phyloP scores from a whole-genome alignment of 2,797 vertebrate genomes.

The Remorina albescens region DNA sequence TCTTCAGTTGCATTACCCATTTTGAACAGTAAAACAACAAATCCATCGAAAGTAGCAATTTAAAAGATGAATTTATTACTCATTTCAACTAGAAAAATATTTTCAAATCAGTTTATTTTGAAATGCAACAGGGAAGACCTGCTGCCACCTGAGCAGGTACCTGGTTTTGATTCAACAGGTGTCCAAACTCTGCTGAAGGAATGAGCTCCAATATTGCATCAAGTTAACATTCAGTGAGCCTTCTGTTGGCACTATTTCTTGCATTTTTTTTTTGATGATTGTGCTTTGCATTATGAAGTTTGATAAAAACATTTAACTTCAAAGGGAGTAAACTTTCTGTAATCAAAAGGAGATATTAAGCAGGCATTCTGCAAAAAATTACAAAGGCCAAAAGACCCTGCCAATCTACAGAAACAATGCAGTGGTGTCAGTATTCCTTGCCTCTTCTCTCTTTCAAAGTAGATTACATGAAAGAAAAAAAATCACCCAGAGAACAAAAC shows the following conservation, averaged over 20 bases:
- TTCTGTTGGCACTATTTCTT: no score
- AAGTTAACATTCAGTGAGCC: no score
- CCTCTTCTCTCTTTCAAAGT: conserved; percentile 69
- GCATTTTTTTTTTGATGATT: no score
- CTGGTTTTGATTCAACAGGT: no score
- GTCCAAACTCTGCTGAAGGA: no score
- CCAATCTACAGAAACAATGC: conserved; percentile 70
- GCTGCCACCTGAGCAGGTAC: background rate
- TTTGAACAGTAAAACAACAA: conserved; percentile 1
- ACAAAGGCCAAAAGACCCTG: conserved; percentile 49
- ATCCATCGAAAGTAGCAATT: no score
- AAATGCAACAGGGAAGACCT: background rate
- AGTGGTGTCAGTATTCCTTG: conserved; percentile 67
- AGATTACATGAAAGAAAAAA: conserved; percentile 69
- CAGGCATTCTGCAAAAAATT: background rate
- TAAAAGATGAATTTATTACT: background rate
- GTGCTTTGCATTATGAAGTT: no score
- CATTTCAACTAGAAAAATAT: background rate
- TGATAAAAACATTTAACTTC: no score
- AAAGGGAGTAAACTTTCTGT: no score
- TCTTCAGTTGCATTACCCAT: background rate
- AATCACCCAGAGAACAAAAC: conserved; percentile 43
- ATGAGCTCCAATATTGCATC: no score
- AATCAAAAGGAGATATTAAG: background rate
- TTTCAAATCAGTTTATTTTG: background rate